phyloP scores from a whole-genome alignment of 2,888 invertebrate species.

The Thymelicus acteon region DNA sequence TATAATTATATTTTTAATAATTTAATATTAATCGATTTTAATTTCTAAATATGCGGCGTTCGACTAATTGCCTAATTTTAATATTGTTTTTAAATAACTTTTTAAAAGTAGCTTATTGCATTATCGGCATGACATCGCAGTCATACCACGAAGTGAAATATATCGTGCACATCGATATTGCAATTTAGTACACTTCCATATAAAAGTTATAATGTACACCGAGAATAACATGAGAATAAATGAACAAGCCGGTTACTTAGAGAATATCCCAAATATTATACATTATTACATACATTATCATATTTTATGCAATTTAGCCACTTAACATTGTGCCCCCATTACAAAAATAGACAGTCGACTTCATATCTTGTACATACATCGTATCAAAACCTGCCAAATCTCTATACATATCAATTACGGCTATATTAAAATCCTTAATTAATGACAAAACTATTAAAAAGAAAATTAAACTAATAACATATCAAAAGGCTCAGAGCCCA shows the following conservation, averaged over 20 bases:
- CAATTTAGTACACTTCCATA: no score
- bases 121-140: background rate
- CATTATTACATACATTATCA: constrained; percentile 41
- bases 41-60: background rate
- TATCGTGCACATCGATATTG: background rate
- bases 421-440: constrained; percentile 30
- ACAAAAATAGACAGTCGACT: constrained; percentile 72
- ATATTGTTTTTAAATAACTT: no score
- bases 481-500: constrained; percentile 14
- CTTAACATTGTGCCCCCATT: constrained; percentile 71
- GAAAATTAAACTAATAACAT: constrained; percentile 6
- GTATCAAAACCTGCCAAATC: constrained; percentile 69
- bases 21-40: no score
- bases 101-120: no score
- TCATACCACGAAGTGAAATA: background rate
- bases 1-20: no score
- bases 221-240: background rate
- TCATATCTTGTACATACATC: constrained; percentile 61
- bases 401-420: constrained; percentile 42
- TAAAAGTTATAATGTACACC: constrained; percentile 26
- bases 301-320: constrained; percentile 69
- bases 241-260: constrained; percentile 27
- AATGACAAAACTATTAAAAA: constrained; percentile 33
- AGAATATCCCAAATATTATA: constrained; percentile 44
- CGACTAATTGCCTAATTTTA: background rate